phyloP scores from a whole-genome alignment of 1,140 invertebrate genomes.

The Radopholus similis region DNA sequence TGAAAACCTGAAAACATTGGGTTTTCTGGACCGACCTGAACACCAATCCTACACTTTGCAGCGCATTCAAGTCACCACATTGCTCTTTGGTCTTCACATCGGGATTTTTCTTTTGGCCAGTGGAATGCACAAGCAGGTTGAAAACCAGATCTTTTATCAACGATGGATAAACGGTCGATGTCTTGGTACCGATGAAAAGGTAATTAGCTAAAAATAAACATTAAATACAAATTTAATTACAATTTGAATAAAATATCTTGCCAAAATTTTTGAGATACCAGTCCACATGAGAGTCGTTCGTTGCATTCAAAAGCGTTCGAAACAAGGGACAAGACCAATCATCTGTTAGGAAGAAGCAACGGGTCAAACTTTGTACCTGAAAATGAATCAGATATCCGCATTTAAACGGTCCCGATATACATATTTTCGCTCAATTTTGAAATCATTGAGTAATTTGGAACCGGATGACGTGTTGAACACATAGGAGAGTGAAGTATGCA shows the following conservation, averaged over 20 bases:
- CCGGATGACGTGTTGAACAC: conserved; percentile 3
- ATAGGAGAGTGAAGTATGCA: conserved; percentile 25
- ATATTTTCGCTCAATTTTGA: conserved; percentile 19
- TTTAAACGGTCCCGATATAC: conserved; percentile 13
- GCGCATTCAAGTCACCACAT: conserved; percentile 25
- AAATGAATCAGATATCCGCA: not conserved
- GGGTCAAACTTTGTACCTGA: conserved; percentile 26
- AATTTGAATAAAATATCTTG: not conserved
- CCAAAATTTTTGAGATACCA: conserved; percentile 6
- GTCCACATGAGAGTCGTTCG: not conserved
- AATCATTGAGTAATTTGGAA: not conserved
- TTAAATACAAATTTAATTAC: not conserved
- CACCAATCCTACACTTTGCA: conserved; percentile 17
- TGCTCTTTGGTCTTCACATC: conserved; percentile 28
- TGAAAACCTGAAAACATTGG: conserved; percentile 11
- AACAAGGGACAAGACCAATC: conserved; percentile 39
- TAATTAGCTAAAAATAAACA: conserved; percentile 28
- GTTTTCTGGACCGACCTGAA: not conserved
- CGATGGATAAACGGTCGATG: not conserved
- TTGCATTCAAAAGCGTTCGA: conserved; percentile 10
- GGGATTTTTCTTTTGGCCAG: conserved; percentile 19
- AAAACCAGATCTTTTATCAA: conserved; percentile 18
- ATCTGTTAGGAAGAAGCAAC: conserved; percentile 25
- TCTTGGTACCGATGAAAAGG: conserved; percentile 26
- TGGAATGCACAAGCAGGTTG: conserved; percentile 18